Evolutionary conservation across 2,797 vertebrate species (phyloP).

Genomic region (Sebastes kiyomatsui): DNA sequence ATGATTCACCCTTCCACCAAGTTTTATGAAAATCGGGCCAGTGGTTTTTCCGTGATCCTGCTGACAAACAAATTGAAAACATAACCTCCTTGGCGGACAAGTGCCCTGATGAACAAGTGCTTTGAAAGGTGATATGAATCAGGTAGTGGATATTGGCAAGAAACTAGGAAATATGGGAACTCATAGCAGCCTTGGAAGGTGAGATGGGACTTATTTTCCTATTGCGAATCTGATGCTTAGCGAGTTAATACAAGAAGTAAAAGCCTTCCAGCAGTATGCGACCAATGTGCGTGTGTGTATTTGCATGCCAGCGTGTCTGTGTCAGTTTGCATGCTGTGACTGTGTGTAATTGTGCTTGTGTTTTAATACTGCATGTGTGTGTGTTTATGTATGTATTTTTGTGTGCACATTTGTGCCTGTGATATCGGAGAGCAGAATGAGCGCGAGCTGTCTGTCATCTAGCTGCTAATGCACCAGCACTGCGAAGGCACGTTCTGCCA

Average conservation of each 20-base stretch:
- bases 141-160: constrained; percentile 41
- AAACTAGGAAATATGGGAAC: constrained; percentile 50
- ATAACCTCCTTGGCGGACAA: background rate
- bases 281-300: background rate
- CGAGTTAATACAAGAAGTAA: constrained; percentile 37
- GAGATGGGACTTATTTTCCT: constrained; percentile 34
- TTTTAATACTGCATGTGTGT: constrained; percentile 31
- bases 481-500: constrained; percentile 65
- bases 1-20: background rate
- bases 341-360: background rate
- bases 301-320: background rate
- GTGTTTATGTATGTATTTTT: constrained; percentile 25
- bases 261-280: constrained; percentile 23
- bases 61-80: background rate
- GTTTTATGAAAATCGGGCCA: background rate
- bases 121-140: constrained; percentile 55
- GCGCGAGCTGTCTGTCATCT: constrained; percentile 68
- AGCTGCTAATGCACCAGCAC: constrained; percentile 48
- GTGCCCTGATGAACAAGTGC: constrained; percentile 14
- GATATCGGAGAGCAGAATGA: constrained; percentile 60
- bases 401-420: constrained; percentile 59
- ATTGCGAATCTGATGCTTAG: constrained; percentile 38
- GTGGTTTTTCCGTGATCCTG: background rate
- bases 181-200: constrained; percentile 16
- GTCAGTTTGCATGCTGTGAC: constrained; percentile 24